Evolutionary conservation across 2,888 invertebrate genomes (phyloP).

Genomic region (Eristalis arbustorum): DNA sequence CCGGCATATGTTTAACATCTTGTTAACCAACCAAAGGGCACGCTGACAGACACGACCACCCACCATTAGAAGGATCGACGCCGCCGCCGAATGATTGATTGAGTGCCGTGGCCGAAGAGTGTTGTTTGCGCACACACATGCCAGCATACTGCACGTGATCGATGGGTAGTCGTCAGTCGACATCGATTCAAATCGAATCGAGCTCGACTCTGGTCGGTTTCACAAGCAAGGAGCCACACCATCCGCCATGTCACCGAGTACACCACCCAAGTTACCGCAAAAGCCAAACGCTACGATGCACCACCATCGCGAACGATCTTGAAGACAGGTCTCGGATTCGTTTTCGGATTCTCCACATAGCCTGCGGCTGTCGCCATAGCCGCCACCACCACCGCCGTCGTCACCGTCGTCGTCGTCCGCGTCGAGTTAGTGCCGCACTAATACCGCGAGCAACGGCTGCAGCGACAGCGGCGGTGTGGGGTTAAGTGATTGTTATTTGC

Average conservation of each 20-base stretch:
- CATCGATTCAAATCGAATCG: conserved; percentile 50
- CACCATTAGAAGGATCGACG: conserved; percentile 23
- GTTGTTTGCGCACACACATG: background rate
- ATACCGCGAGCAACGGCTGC: conserved; percentile 8
- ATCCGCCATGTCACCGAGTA: conserved; percentile 37
- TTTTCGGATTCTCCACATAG: conserved; percentile 56
- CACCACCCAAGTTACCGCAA: conserved; percentile 59
- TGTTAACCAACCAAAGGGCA: conserved; percentile 21
- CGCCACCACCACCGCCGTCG: background rate
- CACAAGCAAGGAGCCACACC: conserved; percentile 42
- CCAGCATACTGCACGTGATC: conserved; percentile 16
- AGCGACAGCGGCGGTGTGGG: conserved; percentile 9
- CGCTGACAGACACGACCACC: conserved; percentile 44
- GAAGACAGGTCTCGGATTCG: conserved; percentile 64
- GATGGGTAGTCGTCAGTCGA: conserved; percentile 46
- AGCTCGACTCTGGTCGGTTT: conserved; percentile 13
- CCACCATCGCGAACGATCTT: conserved; percentile 56
- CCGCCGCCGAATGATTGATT: conserved; percentile 42
- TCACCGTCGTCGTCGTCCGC: background rate
- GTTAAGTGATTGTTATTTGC: conserved; percentile 61
- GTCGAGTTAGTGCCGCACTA: conserved; percentile 56
- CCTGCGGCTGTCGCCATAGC: conserved; percentile 28
- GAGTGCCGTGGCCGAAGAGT: conserved; percentile 18
- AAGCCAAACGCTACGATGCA: conserved; percentile 43
- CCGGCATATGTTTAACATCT: conserved; percentile 12